phyloP scores from a whole-genome alignment of 2,888 invertebrate genomes.

The Eurytoma adleriae region DNA sequence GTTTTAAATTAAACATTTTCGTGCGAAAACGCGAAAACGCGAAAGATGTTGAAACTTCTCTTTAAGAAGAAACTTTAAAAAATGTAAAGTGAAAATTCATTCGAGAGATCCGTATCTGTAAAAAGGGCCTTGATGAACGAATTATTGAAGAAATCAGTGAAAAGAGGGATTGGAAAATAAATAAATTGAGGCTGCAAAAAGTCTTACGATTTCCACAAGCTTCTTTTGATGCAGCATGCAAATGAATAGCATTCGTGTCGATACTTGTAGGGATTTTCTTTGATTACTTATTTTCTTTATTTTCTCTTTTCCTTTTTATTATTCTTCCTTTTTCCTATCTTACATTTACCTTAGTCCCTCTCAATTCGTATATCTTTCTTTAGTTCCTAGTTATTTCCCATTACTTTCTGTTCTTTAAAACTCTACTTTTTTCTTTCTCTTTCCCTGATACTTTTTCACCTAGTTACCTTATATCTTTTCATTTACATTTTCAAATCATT shows the following conservation, averaged over 20 bases:
- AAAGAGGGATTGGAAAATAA: constrained; percentile 30
- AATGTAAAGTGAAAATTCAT: not conserved
- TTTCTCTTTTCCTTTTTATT: not conserved
- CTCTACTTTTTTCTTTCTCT: not conserved
- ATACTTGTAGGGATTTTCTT: constrained; percentile 24
- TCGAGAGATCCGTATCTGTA: not conserved
- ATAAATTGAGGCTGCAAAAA: constrained; percentile 22
- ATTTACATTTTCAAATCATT: too few species aligned
- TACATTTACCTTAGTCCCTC: constrained; percentile 1
- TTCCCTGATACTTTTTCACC: constrained; percentile 20
- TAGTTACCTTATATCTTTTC: not conserved
- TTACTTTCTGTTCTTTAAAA: constrained; percentile 15
- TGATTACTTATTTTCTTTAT: constrained; percentile 26
- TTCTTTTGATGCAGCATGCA: constrained; percentile 38
- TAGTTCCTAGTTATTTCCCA: constrained; percentile 1
- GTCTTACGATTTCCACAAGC: constrained; percentile 35
- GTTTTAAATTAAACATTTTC: not conserved
- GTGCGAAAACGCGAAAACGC: too few species aligned
- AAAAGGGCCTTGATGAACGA: constrained; percentile 17
- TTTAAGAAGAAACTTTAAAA: not conserved
- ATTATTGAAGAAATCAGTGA: constrained; percentile 29
- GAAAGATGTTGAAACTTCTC: not conserved
- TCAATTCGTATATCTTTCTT: constrained; percentile 27
- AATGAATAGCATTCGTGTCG: constrained; percentile 32
- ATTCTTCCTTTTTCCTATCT: not conserved